phyloP scores from a whole-genome alignment of 2,797 vertebrate species.

The Mycteria americana region DNA sequence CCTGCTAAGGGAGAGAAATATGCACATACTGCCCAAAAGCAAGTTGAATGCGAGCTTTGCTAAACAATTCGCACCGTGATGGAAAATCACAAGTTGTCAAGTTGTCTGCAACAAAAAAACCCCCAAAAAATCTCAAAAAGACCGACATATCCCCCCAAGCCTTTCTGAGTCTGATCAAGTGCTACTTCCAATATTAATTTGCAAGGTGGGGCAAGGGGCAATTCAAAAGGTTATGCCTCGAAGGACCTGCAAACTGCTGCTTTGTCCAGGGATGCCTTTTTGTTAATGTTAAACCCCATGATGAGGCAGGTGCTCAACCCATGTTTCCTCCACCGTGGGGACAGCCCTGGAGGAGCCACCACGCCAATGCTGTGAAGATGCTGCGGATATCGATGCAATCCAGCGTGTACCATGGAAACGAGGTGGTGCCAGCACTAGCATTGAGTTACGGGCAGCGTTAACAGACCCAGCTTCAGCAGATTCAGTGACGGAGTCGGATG shows the following conservation, averaged over 20 bases:
- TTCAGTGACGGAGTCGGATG: accelerated
- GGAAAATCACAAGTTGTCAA: background rate
- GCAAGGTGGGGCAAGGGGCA: background rate
- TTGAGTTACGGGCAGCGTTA: accelerated
- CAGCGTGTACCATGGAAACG: accelerated
- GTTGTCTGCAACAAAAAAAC: background rate
- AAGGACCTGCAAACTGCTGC: background rate
- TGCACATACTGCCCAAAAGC: accelerated
- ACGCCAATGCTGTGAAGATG: background rate
- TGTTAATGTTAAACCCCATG: background rate
- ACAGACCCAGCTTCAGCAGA: background rate
- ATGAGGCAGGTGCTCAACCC: background rate
- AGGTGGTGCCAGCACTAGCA: accelerated
- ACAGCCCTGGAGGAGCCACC: background rate
- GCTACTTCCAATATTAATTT: background rate
- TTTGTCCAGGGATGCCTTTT: background rate
- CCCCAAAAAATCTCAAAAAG: too few relatives aligned
- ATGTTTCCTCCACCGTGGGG: accelerated
- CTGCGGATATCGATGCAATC: background rate
- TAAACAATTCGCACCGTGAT: accelerated
- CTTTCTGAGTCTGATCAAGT: background rate
- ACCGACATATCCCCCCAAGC: too few relatives aligned
- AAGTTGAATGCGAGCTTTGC: background rate
- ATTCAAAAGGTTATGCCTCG: background rate
- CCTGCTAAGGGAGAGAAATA: background rate